Evolutionary conservation across 1,140 invertebrate genomes (phyloP), one percentile per base, ranked within the genome.

Genomic region (Pygmarrhopalites habei): DNA sequence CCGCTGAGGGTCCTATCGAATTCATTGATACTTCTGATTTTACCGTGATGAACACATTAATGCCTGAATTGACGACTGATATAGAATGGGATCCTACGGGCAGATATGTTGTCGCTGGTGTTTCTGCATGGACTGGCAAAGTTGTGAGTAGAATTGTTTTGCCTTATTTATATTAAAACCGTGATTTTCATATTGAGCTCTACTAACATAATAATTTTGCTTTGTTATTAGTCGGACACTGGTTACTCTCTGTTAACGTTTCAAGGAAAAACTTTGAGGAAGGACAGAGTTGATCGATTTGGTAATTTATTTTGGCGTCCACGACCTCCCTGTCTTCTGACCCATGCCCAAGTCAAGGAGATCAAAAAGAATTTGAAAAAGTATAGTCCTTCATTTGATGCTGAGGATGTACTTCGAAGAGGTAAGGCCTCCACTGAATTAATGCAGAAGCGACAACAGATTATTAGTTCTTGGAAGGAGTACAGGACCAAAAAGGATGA

Each of bases 1-100:
- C 83, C 53, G 90, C 92, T 74, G 90, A 89, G 76, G 92, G 93
- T 21, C 88, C 88, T 32, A 77, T 98, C 62, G 94, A 98, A 76
- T 98, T 98, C 75, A 85, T 97, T 23, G 95, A 98, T 73, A 95
- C 94, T 0, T 86, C 88, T 68, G 92, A 96, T 74, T 94, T 96
- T 74, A 88, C 92, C 1, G 85, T 95, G 2, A 97, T 95, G 89
- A 88, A 90, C 70, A 84, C 86, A 1, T 86, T 86, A 0, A 95
- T 97, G 75, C 95, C 98, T 79, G 97, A 92, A 77, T 81, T 91
- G 81, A 87, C 88, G 70, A 95, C 92, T 0, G 93, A 97, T 73
- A 89, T 97, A 2, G 95, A 98, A 76, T 99, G 97, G 97, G 97
- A 99, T 79, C 95, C 96, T 5, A 99, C 95, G 29, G 96, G 96